These are phyloP conservation scores for Atherinomorus stipes DNA, from an alignment of 2,113 vertebrate species.

Conservation along the genomic window DNA sequence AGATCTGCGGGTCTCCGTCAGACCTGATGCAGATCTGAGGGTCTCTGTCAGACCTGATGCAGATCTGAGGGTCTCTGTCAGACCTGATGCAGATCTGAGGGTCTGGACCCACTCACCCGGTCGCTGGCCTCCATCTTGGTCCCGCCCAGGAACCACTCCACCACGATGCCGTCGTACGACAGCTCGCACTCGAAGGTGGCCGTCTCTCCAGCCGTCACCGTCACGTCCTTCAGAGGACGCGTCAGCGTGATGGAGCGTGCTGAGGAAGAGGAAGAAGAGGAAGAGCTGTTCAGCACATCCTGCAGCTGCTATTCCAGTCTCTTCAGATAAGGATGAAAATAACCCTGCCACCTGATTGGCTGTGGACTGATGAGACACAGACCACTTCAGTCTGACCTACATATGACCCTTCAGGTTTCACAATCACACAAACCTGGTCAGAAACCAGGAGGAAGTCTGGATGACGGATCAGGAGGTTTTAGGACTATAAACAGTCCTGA, in stretches of 20 bases:
- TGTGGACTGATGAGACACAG: slow-evolving; percentile 10
- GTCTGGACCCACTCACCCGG: slow-evolving; percentile 82
- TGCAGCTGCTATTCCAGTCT: slow-evolving; percentile 74
- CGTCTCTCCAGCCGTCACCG: slow-evolving; percentile 94
- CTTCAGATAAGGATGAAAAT: slow-evolving; percentile 90
- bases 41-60: no score
- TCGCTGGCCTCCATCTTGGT: slow-evolving; percentile 91
- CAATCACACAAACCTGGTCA: no score
- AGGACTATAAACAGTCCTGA: no score
- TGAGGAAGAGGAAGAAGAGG: slow-evolving; percentile 77
- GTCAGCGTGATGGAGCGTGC: slow-evolving; percentile 90
- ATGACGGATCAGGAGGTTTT: no score
- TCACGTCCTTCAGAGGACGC: slow-evolving; percentile 93
- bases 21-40: no score
- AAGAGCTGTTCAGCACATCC: slow-evolving; percentile 45
- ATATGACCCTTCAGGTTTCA: no score
- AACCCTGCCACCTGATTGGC: slow-evolving; percentile 84
- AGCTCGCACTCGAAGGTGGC: slow-evolving; percentile 97
- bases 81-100: no score
- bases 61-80: no score
- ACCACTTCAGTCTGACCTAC: not conserved
- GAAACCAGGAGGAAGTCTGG: no score
- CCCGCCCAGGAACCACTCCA: slow-evolving; percentile 93
- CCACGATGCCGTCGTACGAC: slow-evolving; percentile 93
- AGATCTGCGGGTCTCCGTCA: no score